Evolutionary conservation across 2,888 invertebrate genomes (phyloP), one percentile per base, ranked within the genome.

Genomic region (Anorthoa munda): DNA sequence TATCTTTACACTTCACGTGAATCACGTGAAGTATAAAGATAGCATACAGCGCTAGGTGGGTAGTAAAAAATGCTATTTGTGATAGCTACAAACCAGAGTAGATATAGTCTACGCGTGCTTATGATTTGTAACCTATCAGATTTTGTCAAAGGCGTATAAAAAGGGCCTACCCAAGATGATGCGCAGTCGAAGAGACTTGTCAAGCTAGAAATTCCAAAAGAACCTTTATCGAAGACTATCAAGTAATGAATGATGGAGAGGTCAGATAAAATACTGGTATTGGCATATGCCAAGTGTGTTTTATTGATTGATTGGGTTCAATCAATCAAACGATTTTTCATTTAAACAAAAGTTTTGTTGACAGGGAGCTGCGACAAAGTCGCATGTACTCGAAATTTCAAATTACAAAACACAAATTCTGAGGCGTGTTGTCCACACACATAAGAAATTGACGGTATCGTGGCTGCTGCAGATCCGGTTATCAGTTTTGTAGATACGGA

Each of bases 301-400:
- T 39, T 53, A 60, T 74, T 74, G 74, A 65, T 73, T 73, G 26
- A 65, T 56, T 50, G 45, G 15, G n/a, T 50, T 59, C 58, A 58
- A 50, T 65, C 48, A 50, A 58, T 26, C 9, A 7, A 31, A 51
- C 26, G 23, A n/a, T 65, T 73, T 18, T 51, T 74, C 45, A 23
- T 39, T n/a, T 39, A 31, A 17, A n/a, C 21, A 51, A 21, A 12
- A 71, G 21, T 51, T 17, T 70, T 48, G 13, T 58, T 45, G 13
- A 50, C 4, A 39, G n/a, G 21, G n/a, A n/a, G 18, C 21, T 46
- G 31, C 53, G 17, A 23, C 53, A 31, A 53, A 45, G 4, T 23
- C 15, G n/a, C 7, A 59, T 23, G n/a, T 48, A 45, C 11, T 39
- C 39, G n/a, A n/a, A n/a, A n/a, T n/a, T n/a, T n/a, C n/a, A n/a